phyloP scores from a whole-genome alignment of 2,113 vertebrate species.

The Toxotes chatareus region DNA sequence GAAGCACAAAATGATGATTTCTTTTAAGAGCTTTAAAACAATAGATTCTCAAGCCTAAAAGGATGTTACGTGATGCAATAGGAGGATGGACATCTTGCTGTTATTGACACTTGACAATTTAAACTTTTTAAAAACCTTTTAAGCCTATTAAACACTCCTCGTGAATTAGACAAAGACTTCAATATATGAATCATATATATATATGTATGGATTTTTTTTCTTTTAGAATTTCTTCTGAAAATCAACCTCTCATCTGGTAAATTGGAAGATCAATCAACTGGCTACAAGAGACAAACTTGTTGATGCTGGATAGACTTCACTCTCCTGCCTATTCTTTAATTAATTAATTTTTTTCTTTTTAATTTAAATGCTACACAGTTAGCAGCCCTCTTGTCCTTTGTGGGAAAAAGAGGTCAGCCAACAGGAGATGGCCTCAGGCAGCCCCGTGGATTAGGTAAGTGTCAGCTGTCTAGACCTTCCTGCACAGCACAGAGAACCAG shows the following conservation, averaged over 20 bases:
- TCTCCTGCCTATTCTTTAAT: not conserved
- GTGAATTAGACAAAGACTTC: no score
- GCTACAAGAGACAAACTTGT: not conserved
- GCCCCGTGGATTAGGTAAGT: conserved; percentile 68
- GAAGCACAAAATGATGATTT: no score
- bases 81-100: not conserved
- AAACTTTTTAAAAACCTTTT: no score
- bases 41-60: not conserved
- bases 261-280: not conserved
- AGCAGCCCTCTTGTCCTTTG: not conserved
- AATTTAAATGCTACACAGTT: not conserved
- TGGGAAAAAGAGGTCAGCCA: conserved; percentile 49
- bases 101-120: not conserved
- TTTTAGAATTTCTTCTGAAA: not conserved
- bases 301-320: not conserved
- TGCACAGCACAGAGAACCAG: conserved; percentile 52
- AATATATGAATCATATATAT: no score
- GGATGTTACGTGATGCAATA: no score
- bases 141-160: no score
- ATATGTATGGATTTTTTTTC: not conserved
- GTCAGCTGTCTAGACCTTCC: conserved; percentile 73
- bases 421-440: conserved; percentile 51
- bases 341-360: not conserved
- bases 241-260: no score
- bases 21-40: not conserved